Percentiles rank a stretch among this genome's conserved stretches.
These are phyloP conservation scores for Crotalus horridus DNA, from an alignment of 2,113 vertebrate species.

Conservation along the genomic window DNA sequence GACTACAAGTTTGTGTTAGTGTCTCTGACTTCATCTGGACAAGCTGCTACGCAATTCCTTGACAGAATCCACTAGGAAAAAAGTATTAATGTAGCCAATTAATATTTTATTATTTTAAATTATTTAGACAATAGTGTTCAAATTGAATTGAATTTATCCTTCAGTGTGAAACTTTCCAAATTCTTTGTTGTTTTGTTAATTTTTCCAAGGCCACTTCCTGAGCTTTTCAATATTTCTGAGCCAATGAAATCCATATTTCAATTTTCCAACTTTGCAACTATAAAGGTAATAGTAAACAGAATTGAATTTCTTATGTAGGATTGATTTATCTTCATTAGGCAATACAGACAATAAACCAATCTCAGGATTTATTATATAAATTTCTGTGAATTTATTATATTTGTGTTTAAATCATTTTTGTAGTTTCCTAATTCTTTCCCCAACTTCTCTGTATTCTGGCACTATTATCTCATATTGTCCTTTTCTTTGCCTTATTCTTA, in stretches of 20 bases:
- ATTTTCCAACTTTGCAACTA: neutral
- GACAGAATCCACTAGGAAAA: neutral
- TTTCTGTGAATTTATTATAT: neutral
- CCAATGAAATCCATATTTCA: neutral
- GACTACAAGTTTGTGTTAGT: no score
- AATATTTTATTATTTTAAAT: neutral
- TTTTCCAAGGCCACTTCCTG: neutral
- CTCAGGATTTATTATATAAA: neutral
- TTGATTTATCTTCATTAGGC: neutral
- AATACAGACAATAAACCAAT: neutral
- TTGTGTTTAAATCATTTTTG: neutral
- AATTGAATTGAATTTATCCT: neutral
- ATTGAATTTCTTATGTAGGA: neutral
- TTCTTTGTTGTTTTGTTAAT: neutral
- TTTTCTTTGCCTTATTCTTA: neutral
- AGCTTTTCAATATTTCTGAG: neutral
- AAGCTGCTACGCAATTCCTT: neutral
- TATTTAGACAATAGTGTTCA: neutral
- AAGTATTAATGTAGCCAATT: neutral
- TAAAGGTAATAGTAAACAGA: neutral
- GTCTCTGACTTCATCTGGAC: neutral
- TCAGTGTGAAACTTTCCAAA: neutral
- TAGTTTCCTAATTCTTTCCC: neutral
- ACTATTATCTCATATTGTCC: neutral
- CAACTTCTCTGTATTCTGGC: neutral